Base-by-base conservation (phyloP, 37 sponge, comb jelly and placozoan genomes). In the Theonella swinhoei region DNA sequence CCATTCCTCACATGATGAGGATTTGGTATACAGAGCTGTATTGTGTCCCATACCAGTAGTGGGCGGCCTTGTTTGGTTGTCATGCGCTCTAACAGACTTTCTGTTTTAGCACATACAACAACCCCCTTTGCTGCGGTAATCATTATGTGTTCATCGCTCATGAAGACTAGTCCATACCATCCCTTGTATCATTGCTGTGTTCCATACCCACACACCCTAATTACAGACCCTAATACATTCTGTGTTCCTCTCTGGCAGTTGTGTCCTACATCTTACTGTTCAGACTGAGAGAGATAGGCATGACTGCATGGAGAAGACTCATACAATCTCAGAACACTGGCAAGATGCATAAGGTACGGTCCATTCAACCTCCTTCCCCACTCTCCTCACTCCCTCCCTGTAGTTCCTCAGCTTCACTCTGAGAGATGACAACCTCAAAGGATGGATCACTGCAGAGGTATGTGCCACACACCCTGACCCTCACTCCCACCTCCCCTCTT, bases 221-320 rank as follows among this genome's bases (percentile, higher is more conserved):
- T n/a, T n/a, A n/a, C n/a, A n/a, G n/a, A n/a, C n/a, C n/a, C n/a
- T n/a, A n/a, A n/a, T n/a, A n/a, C n/a, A n/a, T n/a, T n/a, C n/a
- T n/a, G n/a, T n/a, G n/a, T 29, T 32, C 24, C 39, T 35, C 41
- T 35, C 72, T 35, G 41, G 14, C 77, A 90, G 94, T 90, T 1
- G 3, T 95, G 29, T 76, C 74, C 14, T 97, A 97, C 64, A 60
- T 97, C 29, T 71, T 90, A 11, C 71, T 94, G 84, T 90, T 97
- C 47, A 68, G 96, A 37, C 72, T 97, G 66, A 89, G 95, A 42
- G 98, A 97, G 77, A 70, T 97, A 29, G 98, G 95, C 2, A 83
- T 95, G 76, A 73, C 63, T 22, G 83, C 90, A 63, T 90, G 92
- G 37, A 88, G 77, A 54, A 91, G 68, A 36, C 80, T 97, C 26